Evolutionary conservation across 2,888 invertebrate species (phyloP).

Genomic region (Lymantria monacha): DNA sequence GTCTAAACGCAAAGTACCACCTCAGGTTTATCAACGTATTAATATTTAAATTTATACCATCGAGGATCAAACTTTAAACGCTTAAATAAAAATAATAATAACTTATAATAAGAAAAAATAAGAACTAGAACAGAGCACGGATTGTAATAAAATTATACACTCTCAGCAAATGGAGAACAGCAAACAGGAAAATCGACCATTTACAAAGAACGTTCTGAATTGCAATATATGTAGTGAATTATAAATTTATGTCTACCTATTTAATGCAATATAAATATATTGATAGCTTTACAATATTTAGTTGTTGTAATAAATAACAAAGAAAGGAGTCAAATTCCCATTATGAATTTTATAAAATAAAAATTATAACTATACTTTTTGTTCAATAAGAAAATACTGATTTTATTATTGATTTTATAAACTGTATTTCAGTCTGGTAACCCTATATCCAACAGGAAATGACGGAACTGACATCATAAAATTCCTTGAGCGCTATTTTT

Average conservation of each 20-base stretch:
- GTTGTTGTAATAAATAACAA: not conserved
- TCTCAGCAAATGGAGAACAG: conserved; percentile 74
- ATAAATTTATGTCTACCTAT: conserved; percentile 19
- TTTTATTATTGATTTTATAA: conserved; percentile 22
- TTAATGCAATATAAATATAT: not conserved
- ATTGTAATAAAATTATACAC: conserved; percentile 70
- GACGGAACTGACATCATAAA: conserved; percentile 48
- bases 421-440: conserved; percentile 39
- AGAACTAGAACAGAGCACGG: conserved; percentile 64
- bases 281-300: not conserved
- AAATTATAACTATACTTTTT: conserved; percentile 2
- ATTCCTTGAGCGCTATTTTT: conserved; percentile 74
- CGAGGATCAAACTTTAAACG: conserved; percentile 58
- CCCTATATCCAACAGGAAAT: conserved; percentile 52
- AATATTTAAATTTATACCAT: conserved; percentile 56
- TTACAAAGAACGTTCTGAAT: conserved; percentile 66
- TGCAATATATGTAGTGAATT: conserved; percentile 22
- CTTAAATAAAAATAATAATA: conserved; percentile 72
- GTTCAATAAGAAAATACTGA: conserved; percentile 7
- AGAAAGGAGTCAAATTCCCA: no score
- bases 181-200: conserved; percentile 82
- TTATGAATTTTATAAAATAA: not conserved
- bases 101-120: conserved; percentile 73
- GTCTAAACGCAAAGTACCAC: conserved; percentile 90
- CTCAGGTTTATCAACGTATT: conserved; percentile 83